These are phyloP conservation scores for Calonectris borealis DNA, from an alignment of 2,113 vertebrate genomes.

Conservation along the genomic window DNA sequence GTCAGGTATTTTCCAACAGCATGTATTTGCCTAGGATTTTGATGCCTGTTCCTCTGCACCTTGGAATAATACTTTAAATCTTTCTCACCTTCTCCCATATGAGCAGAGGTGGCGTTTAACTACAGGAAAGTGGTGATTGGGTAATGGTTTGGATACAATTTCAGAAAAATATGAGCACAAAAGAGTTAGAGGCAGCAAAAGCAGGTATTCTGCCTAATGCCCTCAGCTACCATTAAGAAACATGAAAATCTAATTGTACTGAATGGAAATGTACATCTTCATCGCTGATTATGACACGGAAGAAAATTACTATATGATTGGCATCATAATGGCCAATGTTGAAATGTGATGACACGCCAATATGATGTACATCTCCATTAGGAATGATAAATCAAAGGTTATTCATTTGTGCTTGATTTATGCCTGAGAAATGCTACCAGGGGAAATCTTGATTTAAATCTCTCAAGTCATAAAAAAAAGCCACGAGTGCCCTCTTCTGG, in stretches of 20 bases:
- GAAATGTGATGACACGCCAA: constrained; percentile 72
- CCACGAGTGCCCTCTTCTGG: constrained; percentile 63
- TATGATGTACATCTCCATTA: constrained; percentile 74
- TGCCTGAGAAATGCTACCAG: constrained; percentile 60
- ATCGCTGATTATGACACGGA: constrained; percentile 60
- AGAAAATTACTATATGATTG: constrained; percentile 68
- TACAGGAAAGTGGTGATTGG: background rate
- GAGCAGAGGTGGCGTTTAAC: background rate
- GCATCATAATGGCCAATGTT: constrained; percentile 69
- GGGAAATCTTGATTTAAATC: constrained; percentile 64
- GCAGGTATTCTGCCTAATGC: constrained; percentile 47
- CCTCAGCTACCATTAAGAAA: constrained; percentile 61
- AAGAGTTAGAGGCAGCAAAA: constrained; percentile 23
- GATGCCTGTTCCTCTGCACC: background rate
- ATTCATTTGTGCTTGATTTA: constrained; percentile 73
- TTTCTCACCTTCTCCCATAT: background rate
- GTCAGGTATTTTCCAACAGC: background rate
- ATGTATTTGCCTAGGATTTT: background rate
- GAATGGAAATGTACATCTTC: constrained; percentile 65
- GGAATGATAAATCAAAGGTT: constrained; percentile 74
- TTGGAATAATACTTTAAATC: background rate
- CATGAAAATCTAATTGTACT: constrained; percentile 65
- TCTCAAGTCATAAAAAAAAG: background rate
- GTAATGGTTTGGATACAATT: constrained; percentile 40
- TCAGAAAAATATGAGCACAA: constrained; percentile 14